These are phyloP conservation scores for Cecidostiba fungosa DNA, from an alignment of 2,888 invertebrate genomes.

Conservation along the genomic window DNA sequence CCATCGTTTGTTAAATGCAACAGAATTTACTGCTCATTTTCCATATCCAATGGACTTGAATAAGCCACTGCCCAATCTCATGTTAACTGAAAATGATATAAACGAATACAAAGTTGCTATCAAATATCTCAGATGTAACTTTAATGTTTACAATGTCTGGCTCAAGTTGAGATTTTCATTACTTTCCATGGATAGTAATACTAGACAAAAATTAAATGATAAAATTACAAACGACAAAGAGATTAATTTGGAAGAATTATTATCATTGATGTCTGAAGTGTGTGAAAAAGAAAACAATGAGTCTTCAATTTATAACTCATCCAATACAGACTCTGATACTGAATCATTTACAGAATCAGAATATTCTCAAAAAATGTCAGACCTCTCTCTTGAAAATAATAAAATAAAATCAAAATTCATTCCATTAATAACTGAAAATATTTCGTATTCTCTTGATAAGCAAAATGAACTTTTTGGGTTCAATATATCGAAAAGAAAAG, in stretches of 20 bases:
- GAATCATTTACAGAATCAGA: neutral
- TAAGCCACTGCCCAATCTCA: conserved; percentile 70
- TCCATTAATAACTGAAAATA: conserved; percentile 67
- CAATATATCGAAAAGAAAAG: neutral
- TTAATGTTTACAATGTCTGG: conserved; percentile 61
- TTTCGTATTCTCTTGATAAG: conserved; percentile 46
- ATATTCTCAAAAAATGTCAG: neutral
- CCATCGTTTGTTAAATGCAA: conserved; percentile 61
- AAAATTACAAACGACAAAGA: conserved; percentile 58
- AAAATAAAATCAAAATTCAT: conserved; percentile 55
- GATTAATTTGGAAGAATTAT: conserved; percentile 61
- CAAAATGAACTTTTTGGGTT: neutral
- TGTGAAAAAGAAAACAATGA: conserved; percentile 39
- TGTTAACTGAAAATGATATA: conserved; percentile 70
- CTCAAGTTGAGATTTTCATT: conserved; percentile 62
- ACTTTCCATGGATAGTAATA: conserved; percentile 59
- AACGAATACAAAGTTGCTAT: conserved; percentile 70
- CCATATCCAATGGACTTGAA: conserved; percentile 70
- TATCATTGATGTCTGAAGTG: conserved; percentile 54
- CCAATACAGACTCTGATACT: conserved; percentile 35
- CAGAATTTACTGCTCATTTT: conserved; percentile 69
- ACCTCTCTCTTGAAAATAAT: neutral
- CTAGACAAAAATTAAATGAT: conserved; percentile 60
- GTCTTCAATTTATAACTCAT: conserved; percentile 24
- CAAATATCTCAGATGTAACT: conserved; percentile 66